A percentile compares a stretch with the other conserved stretches of the same genome.
These are phyloP conservation scores for Leptopilina clavipes DNA, from an alignment of 1,140 invertebrate species.

Conservation along the genomic window DNA sequence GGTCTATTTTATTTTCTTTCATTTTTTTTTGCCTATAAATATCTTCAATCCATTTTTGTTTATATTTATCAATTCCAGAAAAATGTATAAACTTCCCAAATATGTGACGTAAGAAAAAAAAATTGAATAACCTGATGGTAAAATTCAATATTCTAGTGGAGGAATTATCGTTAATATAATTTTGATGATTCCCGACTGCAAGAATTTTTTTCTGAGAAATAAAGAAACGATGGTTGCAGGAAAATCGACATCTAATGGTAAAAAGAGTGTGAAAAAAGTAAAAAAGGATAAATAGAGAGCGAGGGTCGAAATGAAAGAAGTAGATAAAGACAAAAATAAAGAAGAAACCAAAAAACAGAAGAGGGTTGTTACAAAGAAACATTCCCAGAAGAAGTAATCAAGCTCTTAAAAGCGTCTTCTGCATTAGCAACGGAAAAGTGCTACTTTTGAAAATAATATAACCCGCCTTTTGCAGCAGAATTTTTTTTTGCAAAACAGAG, in stretches of 20 bases:
- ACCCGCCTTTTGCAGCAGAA: neutral
- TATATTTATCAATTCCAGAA: neutral
- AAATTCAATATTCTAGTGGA: neutral
- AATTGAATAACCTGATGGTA: too few species aligned
- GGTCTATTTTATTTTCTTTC: neutral
- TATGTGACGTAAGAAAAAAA: too few species aligned
- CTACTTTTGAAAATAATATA: slow-evolving; percentile 6
- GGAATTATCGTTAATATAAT: neutral
- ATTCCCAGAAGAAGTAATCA: slow-evolving; percentile 14
- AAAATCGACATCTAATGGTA: neutral
- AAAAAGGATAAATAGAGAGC: neutral
- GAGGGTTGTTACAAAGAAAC: slow-evolving; percentile 7
- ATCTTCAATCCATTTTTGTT: neutral
- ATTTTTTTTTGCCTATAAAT: neutral
- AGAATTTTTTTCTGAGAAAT: neutral
- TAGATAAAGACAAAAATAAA: slow-evolving; percentile 32
- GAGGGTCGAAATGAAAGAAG: slow-evolving; percentile 28
- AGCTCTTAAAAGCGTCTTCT: slow-evolving; percentile 18
- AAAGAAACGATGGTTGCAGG: neutral
- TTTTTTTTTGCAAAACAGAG: neutral
- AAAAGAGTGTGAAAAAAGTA: neutral
- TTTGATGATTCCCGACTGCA: neutral
- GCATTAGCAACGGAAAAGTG: slow-evolving; percentile 1
- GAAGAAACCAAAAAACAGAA: neutral
- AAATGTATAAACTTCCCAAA: too few species aligned